These are phyloP conservation scores for Ictalurus punctatus DNA, from an alignment of 2,113 vertebrate genomes.

Conservation along the genomic window DNA sequence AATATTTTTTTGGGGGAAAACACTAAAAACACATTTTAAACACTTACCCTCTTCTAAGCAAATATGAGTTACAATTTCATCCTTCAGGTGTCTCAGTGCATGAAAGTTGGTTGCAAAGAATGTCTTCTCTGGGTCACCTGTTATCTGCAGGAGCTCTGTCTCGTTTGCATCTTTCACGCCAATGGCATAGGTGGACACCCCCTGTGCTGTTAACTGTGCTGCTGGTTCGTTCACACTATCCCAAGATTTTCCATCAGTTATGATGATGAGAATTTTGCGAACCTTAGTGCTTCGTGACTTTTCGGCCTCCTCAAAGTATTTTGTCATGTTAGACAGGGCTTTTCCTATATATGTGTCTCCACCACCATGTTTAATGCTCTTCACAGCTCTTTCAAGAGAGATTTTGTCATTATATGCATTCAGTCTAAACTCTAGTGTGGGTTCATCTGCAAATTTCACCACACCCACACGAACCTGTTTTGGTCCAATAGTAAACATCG, in stretches of 20 bases:
- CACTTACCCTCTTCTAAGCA: conserved; percentile 77
- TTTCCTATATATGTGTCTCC: conserved; percentile 72
- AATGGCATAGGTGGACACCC: conserved; percentile 75
- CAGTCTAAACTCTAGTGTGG: conserved; percentile 71
- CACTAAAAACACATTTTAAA: not conserved
- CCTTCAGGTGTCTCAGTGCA: conserved; percentile 73
- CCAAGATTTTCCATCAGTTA: conserved; percentile 78
- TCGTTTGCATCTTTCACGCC: conserved; percentile 71
- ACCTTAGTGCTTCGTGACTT: conserved; percentile 59
- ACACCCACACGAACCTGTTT: conserved; percentile 76
- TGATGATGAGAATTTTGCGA: conserved; percentile 73
- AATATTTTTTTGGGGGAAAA: not conserved
- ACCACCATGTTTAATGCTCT: conserved; percentile 62
- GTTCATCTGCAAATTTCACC: conserved; percentile 64
- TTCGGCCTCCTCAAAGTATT: conserved; percentile 63
- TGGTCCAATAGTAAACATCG: conserved; percentile 71
- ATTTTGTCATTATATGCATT: conserved; percentile 46
- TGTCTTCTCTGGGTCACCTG: conserved; percentile 62
- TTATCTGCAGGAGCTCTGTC: conserved; percentile 71
- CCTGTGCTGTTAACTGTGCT: conserved; percentile 58
- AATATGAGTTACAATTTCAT: conserved; percentile 75
- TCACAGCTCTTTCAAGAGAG: conserved; percentile 68
- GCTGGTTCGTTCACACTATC: conserved; percentile 73
- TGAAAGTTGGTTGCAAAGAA: conserved; percentile 80
- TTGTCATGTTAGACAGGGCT: conserved; percentile 72